phyloP scores from a whole-genome alignment of 1,140 invertebrate genomes.

The Pectinophora gossypiella region DNA sequence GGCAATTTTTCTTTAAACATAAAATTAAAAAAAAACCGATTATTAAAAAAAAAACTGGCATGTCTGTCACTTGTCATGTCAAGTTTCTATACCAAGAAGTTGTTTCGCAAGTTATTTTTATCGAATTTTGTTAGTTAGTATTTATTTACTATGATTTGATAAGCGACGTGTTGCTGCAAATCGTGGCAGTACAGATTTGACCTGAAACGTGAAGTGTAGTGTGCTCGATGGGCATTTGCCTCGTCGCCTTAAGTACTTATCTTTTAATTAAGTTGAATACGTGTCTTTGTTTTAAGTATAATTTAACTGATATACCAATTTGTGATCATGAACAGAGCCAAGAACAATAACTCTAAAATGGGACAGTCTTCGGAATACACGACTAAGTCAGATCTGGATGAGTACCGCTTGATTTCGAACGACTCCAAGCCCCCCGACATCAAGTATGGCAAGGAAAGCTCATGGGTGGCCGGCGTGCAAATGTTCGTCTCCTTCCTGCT shows the following conservation, averaged over 20 bases:
- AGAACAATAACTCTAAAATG: slow-evolving; percentile 51
- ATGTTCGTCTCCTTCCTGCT: slow-evolving; percentile 93
- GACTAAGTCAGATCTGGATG: slow-evolving; percentile 37
- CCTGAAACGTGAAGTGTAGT: neutral
- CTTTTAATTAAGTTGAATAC: slow-evolving; percentile 11
- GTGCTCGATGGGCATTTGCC: neutral
- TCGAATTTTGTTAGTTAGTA: neutral
- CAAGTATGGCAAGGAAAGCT: slow-evolving; percentile 58
- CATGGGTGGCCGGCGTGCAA: slow-evolving; percentile 84
- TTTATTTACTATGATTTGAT: neutral
- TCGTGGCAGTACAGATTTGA: neutral
- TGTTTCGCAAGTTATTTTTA: neutral
- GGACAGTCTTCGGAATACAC: slow-evolving; percentile 28
- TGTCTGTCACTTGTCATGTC: slow-evolving; percentile 14
- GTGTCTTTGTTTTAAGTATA: slow-evolving; percentile 22
- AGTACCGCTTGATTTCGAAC: slow-evolving; percentile 45
- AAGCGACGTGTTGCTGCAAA: neutral
- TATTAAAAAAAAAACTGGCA: no score
- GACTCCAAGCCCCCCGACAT: slow-evolving; percentile 59
- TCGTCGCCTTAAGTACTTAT: neutral
- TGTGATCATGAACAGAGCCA: slow-evolving; percentile 61
- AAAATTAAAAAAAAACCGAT: no score
- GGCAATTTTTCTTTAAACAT: no score
- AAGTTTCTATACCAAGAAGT: no score
- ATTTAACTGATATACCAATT: slow-evolving; percentile 29